Base-by-base conservation (phyloP, 2,797 vertebrate genomes). In the Lacerta bilineata region DNA sequence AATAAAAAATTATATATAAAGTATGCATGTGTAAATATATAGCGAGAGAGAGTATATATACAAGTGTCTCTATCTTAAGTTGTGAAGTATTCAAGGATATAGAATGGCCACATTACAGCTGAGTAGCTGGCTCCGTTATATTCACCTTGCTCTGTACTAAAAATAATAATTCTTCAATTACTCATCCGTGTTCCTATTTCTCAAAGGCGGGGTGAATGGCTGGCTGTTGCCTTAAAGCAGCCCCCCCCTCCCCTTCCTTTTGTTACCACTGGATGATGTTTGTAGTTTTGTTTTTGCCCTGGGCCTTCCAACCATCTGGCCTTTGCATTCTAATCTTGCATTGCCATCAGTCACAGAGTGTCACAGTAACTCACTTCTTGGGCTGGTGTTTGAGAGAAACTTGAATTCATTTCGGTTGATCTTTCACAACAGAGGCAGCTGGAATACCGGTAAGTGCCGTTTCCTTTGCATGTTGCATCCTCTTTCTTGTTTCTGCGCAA, bases 291-390 rank as follows among this genome's bases (percentile, higher is more conserved):
- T 72, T 64, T 78, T 87, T 0, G 0, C 64, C 15, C 5, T 18
- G 87, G 68, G 77, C 29, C 83, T 87, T 33, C 39, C 55, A 71
- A 82, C 84, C 82, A 83, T 85, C 87, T 94, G 87, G 78, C 29
- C 88, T 68, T 55, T 15, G 87, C 89, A 86, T 93, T 83, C 77
- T 71, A 93, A 74, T 39, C 71, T 75, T 55, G 84, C 33, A 72
- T 76, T 91, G 59, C 84, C 85, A 72, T 84, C 87, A 78, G 59
- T 85, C 83, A 88, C 71, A 69, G 55, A 84, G 10, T 87, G 20
- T 71, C 80, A 85, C 64, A 59, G 55, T 85, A 89, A 90, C 90
- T 29, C 29, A 59, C 76, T 80, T 69, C 27, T 8, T 33, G 29
- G 46, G n/a, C 13, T 25, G 23, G 33, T 13, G 3, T 79, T 79